Base-by-base conservation (phyloP, 2,888 invertebrate genomes). In the Agrotis ipsilon region DNA sequence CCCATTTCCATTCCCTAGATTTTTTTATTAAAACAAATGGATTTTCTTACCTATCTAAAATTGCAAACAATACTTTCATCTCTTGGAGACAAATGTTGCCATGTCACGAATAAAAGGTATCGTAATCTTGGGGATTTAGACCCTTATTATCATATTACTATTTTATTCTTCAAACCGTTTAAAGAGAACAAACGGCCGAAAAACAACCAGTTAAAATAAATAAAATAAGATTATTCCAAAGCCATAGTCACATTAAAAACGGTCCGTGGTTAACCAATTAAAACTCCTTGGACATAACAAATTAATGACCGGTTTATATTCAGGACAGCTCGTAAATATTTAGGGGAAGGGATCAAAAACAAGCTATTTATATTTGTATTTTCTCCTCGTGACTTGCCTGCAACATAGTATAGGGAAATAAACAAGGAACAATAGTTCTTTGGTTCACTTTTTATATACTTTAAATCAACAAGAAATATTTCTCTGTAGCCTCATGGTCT, bases 251-350 rank as follows among this genome's bases (percentile, higher is more conserved):
- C 58, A 65, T 77, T 79, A 61, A 81, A 72, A 64, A 51, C 72
- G 54, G 60, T 27, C 49, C 67, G 13, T 70, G 69, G 59, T 62
- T 75, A 11, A 5, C 24, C 65, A 81, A 82, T 82, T 82, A 82
- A 75, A 79, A 75, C 19, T 68, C 83, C 52, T 66, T 57, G 61
- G 54, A 67, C 67, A 79, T 65, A 75, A 57, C 63, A 51, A 27
- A 39, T 19, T 81, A 75, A 81, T 80, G 72, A 16, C 62, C 72
- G 39, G 75, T 81, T 79, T 79, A 72, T 68, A 82, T 80, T 81
- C 80, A 70, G 83, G 75, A 69, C 80, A 75, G 61, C 52, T 11
- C 18, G 76, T 82, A 75, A 79, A 82, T 82, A 82, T 82, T 82
- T 63, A 68, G 66, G 57, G 39, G 2, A 39, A 57, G 49, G 75